Base-by-base conservation (phyloP, 2,888 invertebrate species). In the Oligia latruncula region DNA sequence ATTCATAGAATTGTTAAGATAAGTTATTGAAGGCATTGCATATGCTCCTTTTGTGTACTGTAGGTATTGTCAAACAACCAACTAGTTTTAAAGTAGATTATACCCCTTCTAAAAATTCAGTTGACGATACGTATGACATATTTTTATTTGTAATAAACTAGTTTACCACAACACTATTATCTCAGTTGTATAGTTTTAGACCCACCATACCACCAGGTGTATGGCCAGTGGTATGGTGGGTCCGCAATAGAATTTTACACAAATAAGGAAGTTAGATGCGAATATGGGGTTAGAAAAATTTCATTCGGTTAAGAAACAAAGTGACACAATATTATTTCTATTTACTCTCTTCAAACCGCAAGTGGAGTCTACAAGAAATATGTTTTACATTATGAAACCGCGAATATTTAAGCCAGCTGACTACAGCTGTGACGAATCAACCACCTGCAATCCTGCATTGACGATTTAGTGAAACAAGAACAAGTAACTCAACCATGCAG, bases 401-500 rank as follows among this genome's bases (percentile, higher is more conserved):
- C 60, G 35, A 70, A 70, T 71, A 46, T 58, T 49, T 35, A 62
- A 68, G 52, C 17, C 67, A 80, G 52, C n/a, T 70, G 43, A 46
- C 40, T 65, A 17, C 43, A 43, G n/a, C 67, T 74, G 67, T 72
- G 68, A 64, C 55, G 58, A 77, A 80, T 77, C 40, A n/a, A 80
- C 84, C 80, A 86, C 76, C 77, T 84, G 84, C 49, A 49, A 29
- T 29, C 29, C 29, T 29, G 29, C 29, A 29, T 67, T 68, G 76
- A 55, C 11, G 66, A 67, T 78, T 52, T 49, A 29, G 58, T 58
- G 29, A 77, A 70, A 70, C n/a, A 74, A 73, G 46, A 46, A 62
- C 65, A 80, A 84, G 62, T 70, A 73, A 82, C 85, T 74, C 74
- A 79, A 35, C 62, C 58, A 71, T 73, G 71, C 40, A 86, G 76